Conservation (phyloP, 2,797 vertebrate species). For the Lindbergichthys nudifrons region DNA sequence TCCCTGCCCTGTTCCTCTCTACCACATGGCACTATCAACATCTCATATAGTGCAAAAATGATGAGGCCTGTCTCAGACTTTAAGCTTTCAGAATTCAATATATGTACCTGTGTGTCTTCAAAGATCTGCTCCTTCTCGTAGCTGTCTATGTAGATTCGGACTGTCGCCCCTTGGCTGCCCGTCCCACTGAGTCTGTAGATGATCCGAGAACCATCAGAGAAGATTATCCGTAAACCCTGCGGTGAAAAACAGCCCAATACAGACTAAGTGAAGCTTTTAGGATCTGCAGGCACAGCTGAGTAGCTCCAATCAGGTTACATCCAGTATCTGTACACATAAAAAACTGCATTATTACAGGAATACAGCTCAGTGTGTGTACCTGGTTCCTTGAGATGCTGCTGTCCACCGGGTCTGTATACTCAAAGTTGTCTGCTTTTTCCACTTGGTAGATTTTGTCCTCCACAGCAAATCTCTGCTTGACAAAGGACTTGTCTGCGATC, state of each 20-base stretch:
- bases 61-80: not conserved
- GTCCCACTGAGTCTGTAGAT: constrained; percentile 96
- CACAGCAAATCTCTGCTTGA: constrained; percentile 88
- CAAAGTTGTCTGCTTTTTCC: constrained; percentile 95
- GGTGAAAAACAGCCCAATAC: constrained; percentile 34
- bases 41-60: not conserved
- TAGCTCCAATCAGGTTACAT: not conserved
- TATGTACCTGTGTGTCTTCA: constrained; percentile 91
- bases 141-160: constrained; percentile 95
- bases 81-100: not conserved
- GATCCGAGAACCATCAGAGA: constrained; percentile 94
- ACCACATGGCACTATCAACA: not conserved
- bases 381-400: constrained; percentile 94
- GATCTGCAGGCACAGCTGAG: constrained; percentile 7
- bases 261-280: constrained; percentile 2
- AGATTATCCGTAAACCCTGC: constrained; percentile 94
- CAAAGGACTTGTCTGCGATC: constrained; percentile 91
- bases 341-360: not conserved
- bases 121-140: constrained; percentile 91
- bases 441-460: constrained; percentile 93
- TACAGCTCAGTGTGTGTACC: constrained; percentile 75
- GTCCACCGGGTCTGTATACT: constrained; percentile 95
- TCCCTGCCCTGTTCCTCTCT: not conserved
- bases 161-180: constrained; percentile 89
- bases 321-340: constrained; percentile 3